Evolutionary conservation across 2,113 vertebrate species (phyloP), one percentile per base, ranked within the genome.

Genomic region (Peromyscus maniculatus): DNA sequence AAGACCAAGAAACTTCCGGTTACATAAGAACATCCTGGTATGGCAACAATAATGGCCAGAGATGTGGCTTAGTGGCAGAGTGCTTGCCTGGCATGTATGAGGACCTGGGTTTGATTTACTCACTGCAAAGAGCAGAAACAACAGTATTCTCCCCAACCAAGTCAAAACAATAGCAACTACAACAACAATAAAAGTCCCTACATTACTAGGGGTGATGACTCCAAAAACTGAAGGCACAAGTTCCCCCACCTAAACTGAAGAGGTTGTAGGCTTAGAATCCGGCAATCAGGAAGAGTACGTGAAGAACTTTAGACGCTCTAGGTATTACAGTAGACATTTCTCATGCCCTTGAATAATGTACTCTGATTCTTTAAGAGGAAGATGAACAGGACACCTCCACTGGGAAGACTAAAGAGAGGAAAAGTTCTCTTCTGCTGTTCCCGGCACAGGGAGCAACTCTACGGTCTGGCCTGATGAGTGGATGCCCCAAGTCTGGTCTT

Each of bases 221-320:
- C 62, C 3, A 77, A 0, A 36, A 64, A 86, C 66, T 24, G 69
- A 71, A 79, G 57, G 26, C 72, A 11, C 6, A 67, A 31, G 10
- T 72, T 19, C 10, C 69, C 22, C 59, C 33, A 10, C 71, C 17
- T 52, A 21, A 69, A 78, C 46, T 39, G 4, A 39, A 26, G 33
- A 87, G 71, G 28, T 57, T 19, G 43, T 7, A n/a, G 8, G 5
- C 16, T 8, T 33, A 57, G 71, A 17, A 36, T 22, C 33, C 55
- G 64, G 36, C 17, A 33, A 12, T n/a, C 64, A 26, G 67, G 52
- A 16, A 92, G 80, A 82, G 24, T 3, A 36, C 31, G 59, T 0
- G 6, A 11, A 93, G 96, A 83, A 87, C 19, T 12, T 57, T 62
- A 57, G 55, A 66, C 71, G 79, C 59, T 95, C 69, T 88, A 88